phyloP scores from a whole-genome alignment of 2,888 invertebrate genomes.

The Meloe dianella region DNA sequence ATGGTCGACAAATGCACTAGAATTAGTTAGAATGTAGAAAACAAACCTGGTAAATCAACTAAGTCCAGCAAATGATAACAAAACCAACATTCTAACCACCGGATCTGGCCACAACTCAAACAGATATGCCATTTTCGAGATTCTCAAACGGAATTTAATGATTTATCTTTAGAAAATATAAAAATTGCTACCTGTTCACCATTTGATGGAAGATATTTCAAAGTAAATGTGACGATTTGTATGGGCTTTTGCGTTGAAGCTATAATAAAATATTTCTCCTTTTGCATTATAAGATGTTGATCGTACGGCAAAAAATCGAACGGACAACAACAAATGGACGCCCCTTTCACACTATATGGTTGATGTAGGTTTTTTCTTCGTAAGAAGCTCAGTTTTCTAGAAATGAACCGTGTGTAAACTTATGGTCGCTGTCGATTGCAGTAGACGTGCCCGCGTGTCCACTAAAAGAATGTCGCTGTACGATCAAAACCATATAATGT shows the following conservation, averaged over 20 bases:
- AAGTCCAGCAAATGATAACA: slow-evolving; percentile 4
- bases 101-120: not conserved
- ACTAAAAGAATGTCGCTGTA: too few species aligned
- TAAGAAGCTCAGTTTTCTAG: too few species aligned
- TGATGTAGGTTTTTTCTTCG: too few species aligned
- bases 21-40: not conserved
- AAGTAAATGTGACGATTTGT: not conserved
- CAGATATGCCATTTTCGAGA: not conserved
- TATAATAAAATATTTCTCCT: too few species aligned
- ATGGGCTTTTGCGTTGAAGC: not conserved
- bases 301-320: too few species aligned
- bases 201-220: not conserved
- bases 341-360: too few species aligned
- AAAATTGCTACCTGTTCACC: not conserved
- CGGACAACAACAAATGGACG: too few species aligned
- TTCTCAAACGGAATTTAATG: not conserved
- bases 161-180: not conserved
- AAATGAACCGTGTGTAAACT: too few species aligned
- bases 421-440: too few species aligned
- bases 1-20: not conserved
- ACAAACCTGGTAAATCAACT: not conserved
- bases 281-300: too few species aligned
- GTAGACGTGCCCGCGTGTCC: too few species aligned
- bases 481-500: too few species aligned
- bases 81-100: not conserved